Evolutionary conservation across 2,888 invertebrate species (phyloP).

Genomic region (Erebia epiphron): DNA sequence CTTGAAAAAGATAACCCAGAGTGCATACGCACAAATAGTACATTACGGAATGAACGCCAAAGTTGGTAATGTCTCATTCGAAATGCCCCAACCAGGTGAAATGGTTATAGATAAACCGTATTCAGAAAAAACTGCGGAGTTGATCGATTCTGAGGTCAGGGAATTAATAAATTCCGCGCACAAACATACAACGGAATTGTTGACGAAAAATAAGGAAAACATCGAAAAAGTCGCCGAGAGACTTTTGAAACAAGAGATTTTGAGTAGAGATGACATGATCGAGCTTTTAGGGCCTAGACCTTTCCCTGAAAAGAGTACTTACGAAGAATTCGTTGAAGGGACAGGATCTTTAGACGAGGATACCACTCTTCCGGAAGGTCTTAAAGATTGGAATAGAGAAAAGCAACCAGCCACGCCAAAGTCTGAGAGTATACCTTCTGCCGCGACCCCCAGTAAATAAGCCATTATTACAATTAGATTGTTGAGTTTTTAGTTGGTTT

Average conservation of each 20-base stretch:
- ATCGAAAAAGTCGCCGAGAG: slow-evolving; percentile 95
- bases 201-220: slow-evolving; percentile 91
- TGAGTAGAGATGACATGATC: slow-evolving; percentile 98
- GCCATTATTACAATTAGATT: slow-evolving; percentile 51
- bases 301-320: slow-evolving; percentile 99
- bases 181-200: slow-evolving; percentile 88
- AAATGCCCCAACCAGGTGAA: slow-evolving; percentile 96
- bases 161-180: slow-evolving; percentile 85
- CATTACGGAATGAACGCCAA: slow-evolving; percentile 99
- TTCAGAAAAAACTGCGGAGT: slow-evolving; percentile 97
- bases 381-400: slow-evolving; percentile 97
- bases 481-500: slow-evolving; percentile 62
- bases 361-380: slow-evolving; percentile 95
- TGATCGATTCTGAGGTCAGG: slow-evolving; percentile 96
- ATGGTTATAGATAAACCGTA: slow-evolving; percentile 98
- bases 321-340: slow-evolving; percentile 99
- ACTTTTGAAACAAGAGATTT: slow-evolving; percentile 95
- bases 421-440: slow-evolving; percentile 58
- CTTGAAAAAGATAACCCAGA: slow-evolving; percentile 98
- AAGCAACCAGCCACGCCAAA: slow-evolving; percentile 58
- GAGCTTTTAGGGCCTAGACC: slow-evolving; percentile 96
- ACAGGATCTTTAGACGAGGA: slow-evolving; percentile 99
- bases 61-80: slow-evolving; percentile 98
- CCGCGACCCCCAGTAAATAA: slow-evolving; percentile 61
- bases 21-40: slow-evolving; percentile 98